Conservation (phyloP, 2,113 vertebrate genomes). For the Cololabis saira region DNA sequence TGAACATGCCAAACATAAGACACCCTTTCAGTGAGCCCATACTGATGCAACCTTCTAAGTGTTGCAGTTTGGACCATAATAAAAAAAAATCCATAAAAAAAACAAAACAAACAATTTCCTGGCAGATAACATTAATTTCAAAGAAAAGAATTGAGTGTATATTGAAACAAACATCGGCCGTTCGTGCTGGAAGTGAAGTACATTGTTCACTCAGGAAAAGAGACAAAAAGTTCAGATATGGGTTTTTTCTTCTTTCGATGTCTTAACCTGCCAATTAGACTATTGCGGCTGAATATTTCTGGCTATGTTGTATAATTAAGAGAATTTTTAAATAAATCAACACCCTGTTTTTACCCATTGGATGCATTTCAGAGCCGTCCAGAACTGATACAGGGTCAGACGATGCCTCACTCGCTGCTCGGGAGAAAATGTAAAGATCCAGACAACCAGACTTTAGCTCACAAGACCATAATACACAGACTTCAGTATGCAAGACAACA, state of each 20-base stretch:
- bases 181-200: slow-evolving; percentile 60
- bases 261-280: slow-evolving; percentile 40
- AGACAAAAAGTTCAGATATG: neutral
- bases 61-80: slow-evolving; percentile 34
- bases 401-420: slow-evolving; percentile 29
- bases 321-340: slow-evolving; percentile 30
- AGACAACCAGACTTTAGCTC: slow-evolving; percentile 42
- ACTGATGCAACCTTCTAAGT: slow-evolving; percentile 22
- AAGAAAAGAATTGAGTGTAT: slow-evolving; percentile 50
- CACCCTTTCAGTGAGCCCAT: neutral
- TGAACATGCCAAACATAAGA: slow-evolving; percentile 12
- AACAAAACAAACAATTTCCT: neutral
- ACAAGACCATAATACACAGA: slow-evolving; percentile 51
- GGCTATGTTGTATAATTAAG: slow-evolving; percentile 17
- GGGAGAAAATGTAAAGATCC: slow-evolving; percentile 28
- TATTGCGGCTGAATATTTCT: slow-evolving; percentile 26
- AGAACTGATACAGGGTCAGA: slow-evolving; percentile 25
- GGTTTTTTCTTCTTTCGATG: slow-evolving; percentile 8
- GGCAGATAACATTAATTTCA: slow-evolving; percentile 42
- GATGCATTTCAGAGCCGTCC: slow-evolving; percentile 26
- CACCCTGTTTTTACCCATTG: slow-evolving; percentile 9
- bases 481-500: slow-evolving; percentile 45
- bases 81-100: neutral
- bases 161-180: slow-evolving; percentile 60
- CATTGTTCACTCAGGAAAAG: slow-evolving; percentile 46